phyloP scores from a whole-genome alignment of 2,113 vertebrate species.

The Xiphophorus couchianus region DNA sequence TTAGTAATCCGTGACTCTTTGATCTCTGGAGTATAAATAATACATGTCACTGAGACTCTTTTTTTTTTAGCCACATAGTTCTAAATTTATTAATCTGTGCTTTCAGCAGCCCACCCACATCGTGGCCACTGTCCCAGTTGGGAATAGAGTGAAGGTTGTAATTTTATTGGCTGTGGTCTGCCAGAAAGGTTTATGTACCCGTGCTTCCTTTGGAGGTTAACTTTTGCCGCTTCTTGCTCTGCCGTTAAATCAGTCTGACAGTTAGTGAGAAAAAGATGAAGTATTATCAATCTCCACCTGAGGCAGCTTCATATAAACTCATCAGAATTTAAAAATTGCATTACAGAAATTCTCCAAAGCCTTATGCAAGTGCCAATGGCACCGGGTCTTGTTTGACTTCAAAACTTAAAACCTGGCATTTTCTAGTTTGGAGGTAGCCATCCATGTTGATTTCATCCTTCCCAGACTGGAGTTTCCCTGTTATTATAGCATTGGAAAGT shows the following conservation, averaged over 20 bases:
- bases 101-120: background rate
- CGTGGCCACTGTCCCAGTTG: background rate
- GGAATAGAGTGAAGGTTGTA: background rate
- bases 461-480: background rate
- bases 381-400: background rate
- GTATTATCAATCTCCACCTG: background rate
- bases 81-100: background rate
- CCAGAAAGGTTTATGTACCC: background rate
- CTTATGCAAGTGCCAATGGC: too few relatives aligned
- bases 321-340: background rate
- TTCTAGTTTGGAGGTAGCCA: background rate
- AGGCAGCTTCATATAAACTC: background rate
- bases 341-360: background rate
- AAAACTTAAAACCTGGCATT: background rate
- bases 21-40: background rate
- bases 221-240: background rate
- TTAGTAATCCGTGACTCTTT: background rate
- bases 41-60: background rate
- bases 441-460: background rate
- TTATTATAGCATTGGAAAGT: background rate
- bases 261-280: background rate
- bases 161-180: background rate
- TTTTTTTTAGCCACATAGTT: background rate
- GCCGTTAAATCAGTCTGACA: background rate
- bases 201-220: background rate